phyloP scores from a whole-genome alignment of 2,888 invertebrate genomes.

The Tiphia femorata region DNA sequence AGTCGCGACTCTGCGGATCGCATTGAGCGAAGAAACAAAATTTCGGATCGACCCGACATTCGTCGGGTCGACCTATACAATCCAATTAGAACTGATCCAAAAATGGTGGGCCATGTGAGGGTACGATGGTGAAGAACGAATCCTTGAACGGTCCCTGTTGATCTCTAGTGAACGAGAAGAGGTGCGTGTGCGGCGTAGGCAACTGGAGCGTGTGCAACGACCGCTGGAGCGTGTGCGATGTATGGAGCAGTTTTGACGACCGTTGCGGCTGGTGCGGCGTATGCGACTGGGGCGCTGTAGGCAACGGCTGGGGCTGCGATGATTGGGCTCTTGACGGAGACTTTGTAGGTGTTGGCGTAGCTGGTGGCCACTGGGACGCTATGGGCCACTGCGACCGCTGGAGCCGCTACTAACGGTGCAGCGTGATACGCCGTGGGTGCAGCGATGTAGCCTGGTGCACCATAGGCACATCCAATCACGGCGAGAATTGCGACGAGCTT shows the following conservation, averaged over 20 bases:
- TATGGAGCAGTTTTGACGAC: slow-evolving; percentile 52
- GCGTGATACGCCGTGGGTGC: slow-evolving; percentile 57
- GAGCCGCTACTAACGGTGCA: slow-evolving; percentile 51
- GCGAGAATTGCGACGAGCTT: slow-evolving; percentile 55
- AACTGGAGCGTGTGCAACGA: slow-evolving; percentile 60
- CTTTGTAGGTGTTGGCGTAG: slow-evolving; percentile 77
- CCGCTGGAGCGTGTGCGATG: slow-evolving; percentile 54
- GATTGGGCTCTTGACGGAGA: slow-evolving; percentile 61
- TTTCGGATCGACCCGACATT: no score
- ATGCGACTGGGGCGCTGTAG: slow-evolving; percentile 63
- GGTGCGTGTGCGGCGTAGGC: slow-evolving; percentile 18
- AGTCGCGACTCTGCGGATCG: no score
- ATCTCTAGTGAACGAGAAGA: slow-evolving; percentile 28
- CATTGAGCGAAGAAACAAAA: no score
- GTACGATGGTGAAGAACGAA: no score
- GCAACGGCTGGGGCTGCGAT: slow-evolving; percentile 61
- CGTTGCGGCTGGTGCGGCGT: slow-evolving; percentile 65
- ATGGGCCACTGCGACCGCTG: slow-evolving; percentile 67
- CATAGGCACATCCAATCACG: slow-evolving; percentile 65
- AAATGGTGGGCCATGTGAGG: no score
- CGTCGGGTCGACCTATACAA: no score
- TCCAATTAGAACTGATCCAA: no score
- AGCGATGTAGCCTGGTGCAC: slow-evolving; percentile 62
- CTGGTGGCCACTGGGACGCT: slow-evolving; percentile 75
- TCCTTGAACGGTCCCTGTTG: not conserved